These are phyloP conservation scores for Battus philenor DNA, from an alignment of 1,140 invertebrate species.

Conservation along the genomic window DNA sequence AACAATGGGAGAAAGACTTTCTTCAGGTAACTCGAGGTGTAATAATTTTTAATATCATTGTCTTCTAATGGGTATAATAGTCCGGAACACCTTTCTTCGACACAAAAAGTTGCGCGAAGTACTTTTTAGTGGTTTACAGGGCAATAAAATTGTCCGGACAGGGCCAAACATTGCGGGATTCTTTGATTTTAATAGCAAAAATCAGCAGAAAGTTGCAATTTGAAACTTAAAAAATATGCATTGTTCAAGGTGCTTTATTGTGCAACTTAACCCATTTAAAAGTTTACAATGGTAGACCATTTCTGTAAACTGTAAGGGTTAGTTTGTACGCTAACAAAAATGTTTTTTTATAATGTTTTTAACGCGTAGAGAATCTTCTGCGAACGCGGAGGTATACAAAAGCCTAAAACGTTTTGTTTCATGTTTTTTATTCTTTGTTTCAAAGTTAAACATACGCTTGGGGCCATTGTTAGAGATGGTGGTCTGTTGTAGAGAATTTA, in stretches of 20 bases:
- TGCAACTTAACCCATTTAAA: conserved; percentile 61
- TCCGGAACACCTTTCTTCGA: conserved; percentile 53
- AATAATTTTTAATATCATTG: conserved; percentile 52
- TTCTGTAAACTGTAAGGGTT: conserved; percentile 63
- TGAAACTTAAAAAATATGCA: neutral
- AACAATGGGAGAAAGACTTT: conserved; percentile 69
- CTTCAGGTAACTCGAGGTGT: conserved; percentile 53
- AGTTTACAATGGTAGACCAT: conserved; percentile 35
- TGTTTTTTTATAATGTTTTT: conserved; percentile 43
- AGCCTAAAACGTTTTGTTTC: conserved; percentile 54
- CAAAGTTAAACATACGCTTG: conserved; percentile 66
- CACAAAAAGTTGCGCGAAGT: conserved; percentile 47
- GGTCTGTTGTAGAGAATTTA: conserved; percentile 54
- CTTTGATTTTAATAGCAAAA: conserved; percentile 48
- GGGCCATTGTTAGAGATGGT: conserved; percentile 60
- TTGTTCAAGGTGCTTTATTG: conserved; percentile 26
- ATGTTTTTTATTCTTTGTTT: conserved; percentile 60
- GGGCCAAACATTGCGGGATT: conserved; percentile 69
- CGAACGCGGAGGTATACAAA: conserved; percentile 61
- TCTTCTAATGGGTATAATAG: conserved; percentile 57
- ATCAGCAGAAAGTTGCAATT: conserved; percentile 36
- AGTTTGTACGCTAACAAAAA: conserved; percentile 50
- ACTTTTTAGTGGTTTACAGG: conserved; percentile 69
- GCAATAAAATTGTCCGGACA: conserved; percentile 65
- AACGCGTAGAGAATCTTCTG: conserved; percentile 47